Conservation (phyloP, 2,888 invertebrate species). For the Pasiphila rectangulata region DNA sequence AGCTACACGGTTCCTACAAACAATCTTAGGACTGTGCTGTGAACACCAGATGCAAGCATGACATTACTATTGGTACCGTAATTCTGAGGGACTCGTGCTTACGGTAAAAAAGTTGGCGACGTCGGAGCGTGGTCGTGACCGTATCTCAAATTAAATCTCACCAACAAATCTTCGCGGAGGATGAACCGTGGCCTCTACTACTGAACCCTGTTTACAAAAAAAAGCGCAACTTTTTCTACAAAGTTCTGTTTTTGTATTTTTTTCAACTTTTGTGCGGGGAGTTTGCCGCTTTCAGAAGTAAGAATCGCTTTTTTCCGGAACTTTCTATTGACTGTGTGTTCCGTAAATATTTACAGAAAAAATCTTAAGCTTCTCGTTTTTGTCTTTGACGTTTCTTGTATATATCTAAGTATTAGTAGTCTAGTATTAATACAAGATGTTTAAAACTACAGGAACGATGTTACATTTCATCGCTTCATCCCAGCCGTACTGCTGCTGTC, state of each 20-base stretch:
- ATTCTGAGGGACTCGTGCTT: constrained; percentile 1
- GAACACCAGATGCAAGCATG: too few relatives aligned
- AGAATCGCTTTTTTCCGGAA: background rate
- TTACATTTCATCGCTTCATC: too few relatives aligned
- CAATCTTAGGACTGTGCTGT: too few relatives aligned
- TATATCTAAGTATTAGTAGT: too few relatives aligned
- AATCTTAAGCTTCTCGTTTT: background rate
- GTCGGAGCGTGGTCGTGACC: constrained; percentile 64
- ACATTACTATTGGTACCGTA: background rate
- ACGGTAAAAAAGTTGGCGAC: constrained; percentile 68
- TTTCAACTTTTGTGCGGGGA: constrained; percentile 3
- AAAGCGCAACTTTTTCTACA: constrained; percentile 7
- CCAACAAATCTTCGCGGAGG: constrained; percentile 74
- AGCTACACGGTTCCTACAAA: too few relatives aligned
- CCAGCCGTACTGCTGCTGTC: too few relatives aligned
- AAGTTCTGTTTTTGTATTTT: constrained; percentile 10
- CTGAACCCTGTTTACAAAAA: constrained; percentile 24
- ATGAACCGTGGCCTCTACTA: constrained; percentile 57
- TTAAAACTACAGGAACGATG: too few relatives aligned
- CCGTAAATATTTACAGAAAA: background rate
- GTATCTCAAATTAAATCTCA: constrained; percentile 79
- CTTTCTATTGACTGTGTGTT: background rate
- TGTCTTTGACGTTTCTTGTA: background rate
- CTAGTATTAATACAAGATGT: too few relatives aligned
- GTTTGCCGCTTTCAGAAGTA: constrained; percentile 5